These are phyloP conservation scores for Anguilla rostrata DNA, from an alignment of 2,113 vertebrate species.

Conservation along the genomic window DNA sequence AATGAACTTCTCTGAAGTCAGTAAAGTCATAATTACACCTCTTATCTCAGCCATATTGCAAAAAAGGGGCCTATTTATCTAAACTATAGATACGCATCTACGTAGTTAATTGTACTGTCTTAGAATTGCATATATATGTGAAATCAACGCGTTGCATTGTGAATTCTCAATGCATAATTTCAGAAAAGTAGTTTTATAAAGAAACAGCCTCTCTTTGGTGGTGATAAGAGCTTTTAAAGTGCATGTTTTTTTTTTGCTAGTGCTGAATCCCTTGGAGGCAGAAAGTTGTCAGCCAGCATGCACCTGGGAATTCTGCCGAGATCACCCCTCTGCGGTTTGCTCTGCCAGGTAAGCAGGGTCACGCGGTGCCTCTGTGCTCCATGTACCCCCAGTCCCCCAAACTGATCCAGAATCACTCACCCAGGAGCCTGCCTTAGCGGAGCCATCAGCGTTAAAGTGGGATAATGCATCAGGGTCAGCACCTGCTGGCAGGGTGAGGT, in stretches of 20 bases:
- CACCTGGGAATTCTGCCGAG: slow-evolving; percentile 61
- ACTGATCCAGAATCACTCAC: background rate
- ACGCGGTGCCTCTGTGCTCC: no score
- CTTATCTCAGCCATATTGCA: slow-evolving; percentile 53
- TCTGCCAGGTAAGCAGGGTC: slow-evolving; percentile 56
- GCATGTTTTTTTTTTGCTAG: slow-evolving; percentile 36
- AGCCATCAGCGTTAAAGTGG: background rate
- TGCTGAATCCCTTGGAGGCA: slow-evolving; percentile 50
- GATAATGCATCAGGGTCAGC: background rate
- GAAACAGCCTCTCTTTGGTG: no score
- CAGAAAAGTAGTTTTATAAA: no score
- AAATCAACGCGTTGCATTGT: background rate
- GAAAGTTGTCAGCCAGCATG: slow-evolving; percentile 61
- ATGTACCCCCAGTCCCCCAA: background rate
- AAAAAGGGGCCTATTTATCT: slow-evolving; percentile 35
- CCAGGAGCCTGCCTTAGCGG: background rate
- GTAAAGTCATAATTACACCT: slow-evolving; percentile 47
- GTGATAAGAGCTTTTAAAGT: background rate
- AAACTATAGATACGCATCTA: slow-evolving; percentile 39
- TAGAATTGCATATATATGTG: slow-evolving; percentile 10
- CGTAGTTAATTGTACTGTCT: slow-evolving; percentile 22
- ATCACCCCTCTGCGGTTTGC: slow-evolving; percentile 58
- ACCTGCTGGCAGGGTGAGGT: background rate
- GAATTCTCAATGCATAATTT: no score
- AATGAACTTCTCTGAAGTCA: slow-evolving; percentile 41